phyloP scores from a whole-genome alignment of 2,113 vertebrate species.

The Marcusenius ussheri region DNA sequence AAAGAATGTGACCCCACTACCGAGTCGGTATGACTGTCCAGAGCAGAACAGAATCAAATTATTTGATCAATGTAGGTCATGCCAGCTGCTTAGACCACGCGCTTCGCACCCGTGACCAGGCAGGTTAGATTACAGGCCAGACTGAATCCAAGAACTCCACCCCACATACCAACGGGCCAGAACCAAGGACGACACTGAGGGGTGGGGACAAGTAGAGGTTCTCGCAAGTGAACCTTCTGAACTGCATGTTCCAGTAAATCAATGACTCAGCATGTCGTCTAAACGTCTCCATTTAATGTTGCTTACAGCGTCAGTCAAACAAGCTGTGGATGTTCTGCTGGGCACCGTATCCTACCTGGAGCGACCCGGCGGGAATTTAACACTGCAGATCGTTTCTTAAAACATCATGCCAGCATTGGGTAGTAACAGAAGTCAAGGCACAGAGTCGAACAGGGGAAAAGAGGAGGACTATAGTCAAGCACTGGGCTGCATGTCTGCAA shows the following conservation, averaged over 20 bases:
- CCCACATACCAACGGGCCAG: background rate
- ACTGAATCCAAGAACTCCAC: background rate
- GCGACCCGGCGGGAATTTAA: background rate
- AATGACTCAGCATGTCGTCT: background rate
- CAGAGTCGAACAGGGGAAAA: background rate
- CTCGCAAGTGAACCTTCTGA: background rate
- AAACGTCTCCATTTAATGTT: slow-evolving; percentile 7
- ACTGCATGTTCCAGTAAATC: background rate
- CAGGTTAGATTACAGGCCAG: background rate
- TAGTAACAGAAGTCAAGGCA: background rate
- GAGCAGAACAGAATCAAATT: background rate
- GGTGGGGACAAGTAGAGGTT: background rate
- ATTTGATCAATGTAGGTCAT: background rate
- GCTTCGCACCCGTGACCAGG: background rate
- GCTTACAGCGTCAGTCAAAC: background rate
- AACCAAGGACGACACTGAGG: background rate
- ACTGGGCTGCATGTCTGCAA: background rate
- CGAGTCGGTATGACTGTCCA: background rate
- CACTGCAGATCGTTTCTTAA: background rate
- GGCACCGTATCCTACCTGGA: background rate
- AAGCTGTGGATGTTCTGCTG: background rate
- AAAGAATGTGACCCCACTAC: background rate
- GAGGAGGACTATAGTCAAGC: background rate
- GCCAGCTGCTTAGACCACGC: background rate
- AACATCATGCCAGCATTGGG: background rate